Percentiles rank a stretch among this genome's conserved stretches.
These are phyloP conservation scores for Rhinoderma darwinii DNA, from an alignment of 2,113 vertebrate species.

Conservation along the genomic window DNA sequence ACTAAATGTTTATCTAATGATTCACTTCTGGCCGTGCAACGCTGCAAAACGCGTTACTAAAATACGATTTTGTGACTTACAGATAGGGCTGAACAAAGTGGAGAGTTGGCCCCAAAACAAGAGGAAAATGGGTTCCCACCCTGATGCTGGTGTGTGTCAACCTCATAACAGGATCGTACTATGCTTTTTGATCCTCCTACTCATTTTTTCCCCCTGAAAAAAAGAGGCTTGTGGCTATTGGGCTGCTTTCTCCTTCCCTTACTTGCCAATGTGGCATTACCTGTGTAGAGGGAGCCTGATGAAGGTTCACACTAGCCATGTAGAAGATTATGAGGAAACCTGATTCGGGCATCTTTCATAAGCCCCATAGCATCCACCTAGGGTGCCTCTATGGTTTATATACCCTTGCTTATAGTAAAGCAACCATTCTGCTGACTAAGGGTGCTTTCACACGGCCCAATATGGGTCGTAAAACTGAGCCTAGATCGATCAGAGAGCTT, in stretches of 20 bases:
- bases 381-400: no score
- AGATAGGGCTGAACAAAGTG: neutral
- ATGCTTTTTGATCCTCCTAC: no score
- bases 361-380: neutral
- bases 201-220: no score
- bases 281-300: neutral
- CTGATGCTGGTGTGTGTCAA: neutral
- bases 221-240: neutral
- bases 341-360: neutral
- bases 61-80: neutral
- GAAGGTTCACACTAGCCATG: neutral
- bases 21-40: no score
- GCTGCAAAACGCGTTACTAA: neutral
- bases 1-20: no score
- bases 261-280: neutral
- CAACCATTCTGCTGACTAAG: no score
- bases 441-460: no score
- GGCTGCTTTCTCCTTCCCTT: no score
- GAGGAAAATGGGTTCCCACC: neutral
- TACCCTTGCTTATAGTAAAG: no score
- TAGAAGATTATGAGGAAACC: neutral
- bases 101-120: neutral
- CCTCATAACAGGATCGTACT: no score
- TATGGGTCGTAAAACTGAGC: no score
- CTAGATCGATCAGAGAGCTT: no score